These are phyloP conservation scores for Suncus etruscus DNA, from an alignment of 2,113 vertebrate species.

Conservation along the genomic window DNA sequence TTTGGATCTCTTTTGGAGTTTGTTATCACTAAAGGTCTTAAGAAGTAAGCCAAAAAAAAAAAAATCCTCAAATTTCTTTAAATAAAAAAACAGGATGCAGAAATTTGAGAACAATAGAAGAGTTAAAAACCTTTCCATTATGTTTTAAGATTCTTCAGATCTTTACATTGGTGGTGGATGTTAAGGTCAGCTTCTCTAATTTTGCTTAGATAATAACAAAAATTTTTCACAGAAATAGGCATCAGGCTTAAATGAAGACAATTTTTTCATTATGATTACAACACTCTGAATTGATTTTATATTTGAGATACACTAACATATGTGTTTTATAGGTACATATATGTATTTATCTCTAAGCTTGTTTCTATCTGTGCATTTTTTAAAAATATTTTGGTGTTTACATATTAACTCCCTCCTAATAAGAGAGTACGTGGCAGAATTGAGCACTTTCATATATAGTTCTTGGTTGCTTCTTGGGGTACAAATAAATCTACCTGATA, in stretches of 20 bases:
- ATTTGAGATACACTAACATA: too few relatives aligned
- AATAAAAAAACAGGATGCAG: background rate
- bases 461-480: constrained; percentile 8
- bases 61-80: background rate
- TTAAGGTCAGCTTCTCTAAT: background rate
- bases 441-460: constrained; percentile 9
- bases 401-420: background rate
- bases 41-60: background rate
- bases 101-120: background rate
- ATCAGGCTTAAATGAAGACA: too few relatives aligned
- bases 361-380: background rate
- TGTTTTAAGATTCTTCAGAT: background rate
- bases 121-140: background rate
- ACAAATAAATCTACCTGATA: background rate
- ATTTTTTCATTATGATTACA: background rate
- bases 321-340: too few relatives aligned
- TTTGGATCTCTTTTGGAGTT: background rate
- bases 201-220: background rate
- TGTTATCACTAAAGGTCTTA: background rate
- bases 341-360: background rate
- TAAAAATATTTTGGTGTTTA: background rate
- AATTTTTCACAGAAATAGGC: constrained; percentile 4
- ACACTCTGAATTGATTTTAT: background rate
- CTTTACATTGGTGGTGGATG: background rate
- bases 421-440: background rate